Conservation (phyloP, 2,888 invertebrate species). For the Ptilodon capucinus region DNA sequence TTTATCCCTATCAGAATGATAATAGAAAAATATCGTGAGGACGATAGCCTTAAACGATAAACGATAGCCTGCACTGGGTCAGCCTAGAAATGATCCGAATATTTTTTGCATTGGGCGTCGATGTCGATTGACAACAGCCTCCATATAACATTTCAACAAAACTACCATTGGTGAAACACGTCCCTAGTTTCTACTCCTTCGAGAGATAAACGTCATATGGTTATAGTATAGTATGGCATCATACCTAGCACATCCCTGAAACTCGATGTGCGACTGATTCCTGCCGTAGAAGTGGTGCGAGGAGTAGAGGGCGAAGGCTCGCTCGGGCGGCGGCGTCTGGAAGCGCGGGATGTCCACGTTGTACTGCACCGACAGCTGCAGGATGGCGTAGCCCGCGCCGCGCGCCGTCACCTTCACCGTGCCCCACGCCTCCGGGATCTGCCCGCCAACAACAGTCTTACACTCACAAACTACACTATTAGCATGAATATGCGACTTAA, state of each 20-base stretch:
- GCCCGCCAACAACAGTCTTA: not conserved
- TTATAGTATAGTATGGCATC: not conserved
- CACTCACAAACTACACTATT: not conserved
- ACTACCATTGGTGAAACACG: too few relatives aligned
- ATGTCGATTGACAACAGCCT: too few relatives aligned
- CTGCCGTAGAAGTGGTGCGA: slow-evolving; percentile 91
- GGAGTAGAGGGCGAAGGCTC: slow-evolving; percentile 90
- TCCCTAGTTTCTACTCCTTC: too few relatives aligned
- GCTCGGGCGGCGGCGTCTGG: slow-evolving; percentile 91
- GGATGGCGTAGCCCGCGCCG: slow-evolving; percentile 96
- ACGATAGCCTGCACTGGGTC: too few relatives aligned
- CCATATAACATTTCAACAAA: too few relatives aligned
- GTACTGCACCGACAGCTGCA: slow-evolving; percentile 96
- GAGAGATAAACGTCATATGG: too few relatives aligned
- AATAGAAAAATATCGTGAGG: too few relatives aligned
- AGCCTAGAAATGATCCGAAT: too few relatives aligned
- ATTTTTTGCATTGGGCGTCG: too few relatives aligned
- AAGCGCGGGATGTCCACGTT: slow-evolving; percentile 93
- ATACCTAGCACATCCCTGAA: slow-evolving; percentile 93
- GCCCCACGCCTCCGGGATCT: slow-evolving; percentile 97
- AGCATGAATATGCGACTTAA: too few relatives aligned
- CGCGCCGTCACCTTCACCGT: slow-evolving; percentile 95
- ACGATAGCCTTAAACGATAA: too few relatives aligned
- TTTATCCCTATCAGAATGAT: too few relatives aligned
- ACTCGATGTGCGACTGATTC: slow-evolving; percentile 96